Evolutionary conservation across 2,797 vertebrate genomes (phyloP).

Genomic region (Hemibagrus guttatus): DNA sequence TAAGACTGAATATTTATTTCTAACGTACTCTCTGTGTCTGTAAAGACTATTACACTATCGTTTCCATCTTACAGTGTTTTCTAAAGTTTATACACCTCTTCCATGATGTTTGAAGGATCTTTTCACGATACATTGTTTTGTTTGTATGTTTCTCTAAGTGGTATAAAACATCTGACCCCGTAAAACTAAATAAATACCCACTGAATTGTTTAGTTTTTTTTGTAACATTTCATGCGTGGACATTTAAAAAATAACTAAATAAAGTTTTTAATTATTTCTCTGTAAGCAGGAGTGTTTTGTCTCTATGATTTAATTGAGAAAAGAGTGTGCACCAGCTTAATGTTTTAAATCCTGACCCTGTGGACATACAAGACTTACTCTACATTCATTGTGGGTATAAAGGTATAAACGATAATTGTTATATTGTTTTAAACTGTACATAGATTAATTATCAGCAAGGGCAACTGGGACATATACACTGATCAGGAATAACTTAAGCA

Average conservation of each 20-base stretch:
- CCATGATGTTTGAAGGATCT: conserved; percentile 26
- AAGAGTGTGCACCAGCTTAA: neutral
- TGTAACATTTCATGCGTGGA: conserved; percentile 8
- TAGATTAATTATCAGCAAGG: neutral
- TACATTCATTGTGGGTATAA: neutral
- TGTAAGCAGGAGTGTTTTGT: neutral
- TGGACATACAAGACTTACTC: neutral
- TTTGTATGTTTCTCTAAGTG: neutral
- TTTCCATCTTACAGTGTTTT: conserved; percentile 14
- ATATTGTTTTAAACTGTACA: neutral
- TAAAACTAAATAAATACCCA: conserved; percentile 12
- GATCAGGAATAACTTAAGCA: no score
- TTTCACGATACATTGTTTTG: neutral
- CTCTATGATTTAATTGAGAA: neutral
- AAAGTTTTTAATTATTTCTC: conserved; percentile 31
- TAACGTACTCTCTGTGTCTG: conserved; percentile 24
- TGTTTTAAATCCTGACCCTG: neutral
- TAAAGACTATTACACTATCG: conserved; percentile 3
- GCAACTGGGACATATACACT: neutral
- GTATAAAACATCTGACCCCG: conserved; percentile 5
- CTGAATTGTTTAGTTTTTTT: neutral
- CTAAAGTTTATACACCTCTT: conserved; percentile 14
- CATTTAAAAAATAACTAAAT: conserved; percentile 31
- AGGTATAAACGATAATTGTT: neutral
- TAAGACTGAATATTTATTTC: conserved; percentile 53